These are phyloP conservation scores for Cyanocitta stelleri DNA, from an alignment of 2,113 vertebrate species.

Conservation along the genomic window DNA sequence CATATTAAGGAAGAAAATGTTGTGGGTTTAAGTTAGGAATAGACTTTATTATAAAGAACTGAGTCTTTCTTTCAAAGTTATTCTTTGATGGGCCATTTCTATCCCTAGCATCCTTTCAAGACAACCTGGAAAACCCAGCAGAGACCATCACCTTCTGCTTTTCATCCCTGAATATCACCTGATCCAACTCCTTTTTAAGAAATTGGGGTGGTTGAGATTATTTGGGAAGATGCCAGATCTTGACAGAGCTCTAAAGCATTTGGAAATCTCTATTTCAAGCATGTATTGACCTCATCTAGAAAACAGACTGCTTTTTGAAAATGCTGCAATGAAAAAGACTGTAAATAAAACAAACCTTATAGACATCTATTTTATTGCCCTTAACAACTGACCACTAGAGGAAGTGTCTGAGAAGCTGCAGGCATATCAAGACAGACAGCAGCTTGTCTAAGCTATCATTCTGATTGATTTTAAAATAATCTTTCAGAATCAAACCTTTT, in stretches of 20 bases:
- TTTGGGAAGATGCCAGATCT: neutral
- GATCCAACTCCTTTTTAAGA: neutral
- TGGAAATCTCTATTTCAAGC: neutral
- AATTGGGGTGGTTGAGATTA: neutral
- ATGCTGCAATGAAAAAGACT: neutral
- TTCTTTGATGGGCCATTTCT: neutral
- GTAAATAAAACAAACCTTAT: neutral
- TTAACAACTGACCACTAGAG: conserved; percentile 84
- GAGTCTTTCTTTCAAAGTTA: neutral
- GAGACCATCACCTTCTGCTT: neutral
- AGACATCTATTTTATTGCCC: conserved; percentile 25
- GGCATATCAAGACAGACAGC: conserved; percentile 69
- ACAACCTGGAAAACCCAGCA: neutral
- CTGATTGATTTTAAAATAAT: neutral
- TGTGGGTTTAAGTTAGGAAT: neutral
- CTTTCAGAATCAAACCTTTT: neutral
- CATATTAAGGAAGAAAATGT: neutral
- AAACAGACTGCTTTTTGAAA: neutral
- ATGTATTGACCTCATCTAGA: neutral
- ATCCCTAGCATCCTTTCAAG: neutral
- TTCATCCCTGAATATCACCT: neutral
- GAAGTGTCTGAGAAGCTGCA: conserved; percentile 81
- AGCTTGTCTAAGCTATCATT: conserved; percentile 58
- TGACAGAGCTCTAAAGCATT: neutral
- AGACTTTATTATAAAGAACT: neutral